Percentiles rank a stretch among this genome's conserved stretches.
Conservation (phyloP, 2,113 vertebrate species). For the Bubo scandiacus region DNA sequence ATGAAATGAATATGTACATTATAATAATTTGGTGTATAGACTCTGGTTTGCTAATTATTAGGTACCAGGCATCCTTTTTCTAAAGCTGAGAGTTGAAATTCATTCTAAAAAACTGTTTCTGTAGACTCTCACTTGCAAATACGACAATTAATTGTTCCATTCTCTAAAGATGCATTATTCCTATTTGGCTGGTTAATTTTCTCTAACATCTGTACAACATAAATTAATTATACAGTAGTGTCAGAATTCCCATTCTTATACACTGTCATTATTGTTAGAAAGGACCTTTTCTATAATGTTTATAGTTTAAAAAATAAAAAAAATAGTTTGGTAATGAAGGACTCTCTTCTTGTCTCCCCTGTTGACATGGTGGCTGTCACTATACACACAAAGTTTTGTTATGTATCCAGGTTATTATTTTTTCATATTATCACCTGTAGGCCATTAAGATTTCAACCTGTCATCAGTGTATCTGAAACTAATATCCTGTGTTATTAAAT, state of each 20-base stretch:
- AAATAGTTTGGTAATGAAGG: background rate
- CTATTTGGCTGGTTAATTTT: constrained; percentile 32
- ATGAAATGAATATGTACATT: constrained; percentile 71
- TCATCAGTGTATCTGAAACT: constrained; percentile 36
- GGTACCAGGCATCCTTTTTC: constrained; percentile 31
- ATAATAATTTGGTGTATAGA: constrained; percentile 65
- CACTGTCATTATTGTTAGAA: background rate
- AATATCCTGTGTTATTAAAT: constrained; percentile 15
- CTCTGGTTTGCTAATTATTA: constrained; percentile 71
- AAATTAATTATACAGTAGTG: constrained; percentile 45
- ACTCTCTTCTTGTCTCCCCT: background rate
- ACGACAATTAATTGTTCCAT: background rate
- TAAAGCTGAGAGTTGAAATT: constrained; percentile 30
- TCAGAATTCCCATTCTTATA: background rate
- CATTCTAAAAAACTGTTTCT: constrained; percentile 42
- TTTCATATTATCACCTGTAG: constrained; percentile 35
- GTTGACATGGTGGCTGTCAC: background rate
- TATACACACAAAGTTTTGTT: background rate
- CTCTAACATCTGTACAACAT: constrained; percentile 50
- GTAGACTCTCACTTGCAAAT: background rate
- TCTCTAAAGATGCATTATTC: constrained; percentile 37
- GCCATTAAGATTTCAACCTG: constrained; percentile 46
- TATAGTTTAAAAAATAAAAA: background rate
- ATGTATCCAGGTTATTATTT: background rate
- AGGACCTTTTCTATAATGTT: background rate